phyloP scores from a whole-genome alignment of 2,888 invertebrate genomes.

The Andrena praecox region DNA sequence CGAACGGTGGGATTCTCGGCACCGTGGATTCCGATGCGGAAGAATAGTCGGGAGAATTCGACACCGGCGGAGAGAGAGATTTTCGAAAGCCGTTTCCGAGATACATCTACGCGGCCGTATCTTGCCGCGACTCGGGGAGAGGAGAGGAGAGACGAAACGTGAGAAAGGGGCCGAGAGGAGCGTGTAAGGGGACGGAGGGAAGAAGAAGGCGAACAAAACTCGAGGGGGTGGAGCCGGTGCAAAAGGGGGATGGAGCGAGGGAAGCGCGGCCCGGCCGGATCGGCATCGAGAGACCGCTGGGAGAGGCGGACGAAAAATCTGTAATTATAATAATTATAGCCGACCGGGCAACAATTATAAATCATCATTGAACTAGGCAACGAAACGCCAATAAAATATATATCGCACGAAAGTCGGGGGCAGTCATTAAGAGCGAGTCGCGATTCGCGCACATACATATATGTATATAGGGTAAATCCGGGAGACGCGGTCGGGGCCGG shows the following conservation, averaged over 20 bases:
- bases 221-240: slow-evolving; percentile 76
- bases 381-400: slow-evolving; percentile 77
- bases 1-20: slow-evolving; percentile 5
- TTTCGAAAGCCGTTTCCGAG: slow-evolving; percentile 77
- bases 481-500: no score
- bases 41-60: slow-evolving; percentile 38
- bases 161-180: slow-evolving; percentile 41
- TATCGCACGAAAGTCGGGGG: slow-evolving; percentile 45
- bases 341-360: slow-evolving; percentile 80
- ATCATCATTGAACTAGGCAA: slow-evolving; percentile 82
- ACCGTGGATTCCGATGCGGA: slow-evolving; percentile 32
- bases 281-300: slow-evolving; percentile 50
- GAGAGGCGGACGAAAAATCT: slow-evolving; percentile 77
- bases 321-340: slow-evolving; percentile 82
- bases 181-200: slow-evolving; percentile 29
- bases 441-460: background rate
- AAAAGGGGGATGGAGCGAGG: slow-evolving; percentile 66
- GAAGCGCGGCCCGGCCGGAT: slow-evolving; percentile 43
- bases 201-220: slow-evolving; percentile 62
- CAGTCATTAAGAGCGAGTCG: slow-evolving; percentile 44
- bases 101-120: slow-evolving; percentile 57
- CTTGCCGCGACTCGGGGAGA: slow-evolving; percentile 50
- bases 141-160: slow-evolving; percentile 22
- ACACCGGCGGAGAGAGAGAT: background rate
- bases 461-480: background rate